These are phyloP conservation scores for Platycheirus rosarum DNA, from an alignment of 2,888 invertebrate species.

Conservation along the genomic window DNA sequence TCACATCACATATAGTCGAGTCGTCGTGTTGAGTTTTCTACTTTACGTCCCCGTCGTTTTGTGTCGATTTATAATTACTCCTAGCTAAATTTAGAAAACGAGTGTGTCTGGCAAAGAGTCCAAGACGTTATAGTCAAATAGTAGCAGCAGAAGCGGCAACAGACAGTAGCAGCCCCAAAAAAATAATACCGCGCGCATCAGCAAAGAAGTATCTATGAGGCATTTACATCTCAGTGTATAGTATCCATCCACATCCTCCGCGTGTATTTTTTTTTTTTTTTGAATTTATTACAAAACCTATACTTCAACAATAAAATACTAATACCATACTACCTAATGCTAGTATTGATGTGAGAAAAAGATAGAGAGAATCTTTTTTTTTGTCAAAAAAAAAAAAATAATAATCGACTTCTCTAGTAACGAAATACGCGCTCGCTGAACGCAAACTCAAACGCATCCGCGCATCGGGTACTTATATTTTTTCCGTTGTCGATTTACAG, in stretches of 20 bases:
- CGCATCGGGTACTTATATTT: conserved; percentile 64
- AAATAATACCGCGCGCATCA: conserved; percentile 66
- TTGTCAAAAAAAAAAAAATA: conserved; percentile 25
- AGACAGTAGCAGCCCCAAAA: conserved; percentile 74
- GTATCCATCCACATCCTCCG: conserved; percentile 32
- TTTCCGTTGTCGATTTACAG: conserved; percentile 53
- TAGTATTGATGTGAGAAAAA: conserved; percentile 52
- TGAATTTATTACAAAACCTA: conserved; percentile 68
- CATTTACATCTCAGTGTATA: conserved; percentile 44
- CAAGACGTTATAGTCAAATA: conserved; percentile 72
- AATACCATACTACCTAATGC: conserved; percentile 18
- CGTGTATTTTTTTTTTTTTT: conserved; percentile 69
- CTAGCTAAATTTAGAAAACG: conserved; percentile 83
- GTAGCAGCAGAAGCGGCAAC: conserved; percentile 75
- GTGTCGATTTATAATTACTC: conserved; percentile 81
- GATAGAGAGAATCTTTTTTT: conserved; percentile 45
- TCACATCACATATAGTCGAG: conserved; percentile 64
- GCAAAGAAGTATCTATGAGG: conserved; percentile 65
- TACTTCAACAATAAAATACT: conserved; percentile 48
- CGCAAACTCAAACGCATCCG: conserved; percentile 66
- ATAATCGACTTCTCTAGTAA: conserved; percentile 65
- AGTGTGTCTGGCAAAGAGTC: conserved; percentile 80
- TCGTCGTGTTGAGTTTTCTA: conserved; percentile 71
- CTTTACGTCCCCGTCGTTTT: conserved; percentile 72
- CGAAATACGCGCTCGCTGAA: conserved; percentile 72